Evolutionary conservation across 1,140 invertebrate species (phyloP).

Genomic region (Drosophila littoralis): DNA sequence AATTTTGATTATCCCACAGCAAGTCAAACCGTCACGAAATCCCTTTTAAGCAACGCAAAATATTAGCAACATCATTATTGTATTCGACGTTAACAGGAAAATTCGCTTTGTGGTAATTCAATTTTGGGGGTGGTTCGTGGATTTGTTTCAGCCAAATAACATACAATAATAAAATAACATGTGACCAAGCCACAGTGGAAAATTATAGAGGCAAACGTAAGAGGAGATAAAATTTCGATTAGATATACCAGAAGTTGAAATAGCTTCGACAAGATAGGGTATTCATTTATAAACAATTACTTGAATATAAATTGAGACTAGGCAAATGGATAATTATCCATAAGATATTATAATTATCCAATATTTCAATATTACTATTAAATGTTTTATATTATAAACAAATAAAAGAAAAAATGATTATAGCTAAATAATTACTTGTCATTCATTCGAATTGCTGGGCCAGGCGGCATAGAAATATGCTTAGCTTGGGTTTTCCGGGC

Average conservation of each 20-base stretch:
- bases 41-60: slow-evolving; percentile 56
- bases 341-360: no score
- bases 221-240: no score
- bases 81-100: slow-evolving; percentile 11
- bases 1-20: slow-evolving; percentile 78
- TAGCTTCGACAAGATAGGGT: no score
- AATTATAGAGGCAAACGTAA: no score
- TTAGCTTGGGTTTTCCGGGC: slow-evolving; percentile 24
- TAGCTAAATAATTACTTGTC: slow-evolving; percentile 8
- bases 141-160: slow-evolving; percentile 7
- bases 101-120: slow-evolving; percentile 5
- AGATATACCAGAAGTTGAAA: no score
- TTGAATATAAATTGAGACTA: no score
- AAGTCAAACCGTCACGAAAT: slow-evolving; percentile 75
- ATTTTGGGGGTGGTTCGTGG: slow-evolving; percentile 12
- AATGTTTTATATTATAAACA: not conserved
- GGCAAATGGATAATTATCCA: no score
- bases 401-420: slow-evolving; percentile 2
- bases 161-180: not conserved
- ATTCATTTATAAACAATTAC: no score
- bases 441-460: not conserved
- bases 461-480: slow-evolving; percentile 5
- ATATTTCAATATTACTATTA: no score
- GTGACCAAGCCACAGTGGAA: no score
- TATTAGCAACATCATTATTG: slow-evolving; percentile 52